Percentiles rank a stretch among this genome's conserved stretches.
phyloP scores from a whole-genome alignment of 2,797 vertebrate species.

The Mus spretus region DNA sequence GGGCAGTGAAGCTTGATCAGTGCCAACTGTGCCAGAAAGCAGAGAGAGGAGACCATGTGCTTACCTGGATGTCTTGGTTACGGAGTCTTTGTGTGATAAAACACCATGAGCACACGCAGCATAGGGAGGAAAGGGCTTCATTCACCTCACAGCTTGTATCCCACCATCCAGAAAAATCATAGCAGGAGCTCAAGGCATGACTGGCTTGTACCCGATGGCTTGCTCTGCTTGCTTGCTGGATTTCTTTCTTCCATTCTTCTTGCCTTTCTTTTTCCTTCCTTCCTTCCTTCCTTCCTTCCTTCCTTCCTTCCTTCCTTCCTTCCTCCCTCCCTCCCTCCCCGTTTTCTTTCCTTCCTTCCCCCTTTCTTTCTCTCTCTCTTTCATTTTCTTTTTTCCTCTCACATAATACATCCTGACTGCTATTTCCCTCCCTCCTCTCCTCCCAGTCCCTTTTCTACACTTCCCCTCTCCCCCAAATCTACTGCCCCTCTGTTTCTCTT shows the following conservation, averaged over 20 bases:
- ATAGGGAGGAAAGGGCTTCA: background rate
- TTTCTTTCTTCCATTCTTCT: background rate
- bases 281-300: no score
- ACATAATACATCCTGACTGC: background rate
- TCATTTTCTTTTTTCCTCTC: background rate
- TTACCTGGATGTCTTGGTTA: background rate
- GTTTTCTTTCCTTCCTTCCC: no score
- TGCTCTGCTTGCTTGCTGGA: background rate
- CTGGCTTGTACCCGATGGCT: background rate
- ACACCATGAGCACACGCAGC: background rate
- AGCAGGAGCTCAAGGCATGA: no score
- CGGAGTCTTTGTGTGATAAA: background rate
- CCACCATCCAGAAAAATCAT: background rate
- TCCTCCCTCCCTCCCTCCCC: accelerated
- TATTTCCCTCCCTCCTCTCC: background rate
- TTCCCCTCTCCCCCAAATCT: background rate
- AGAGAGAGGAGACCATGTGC: background rate
- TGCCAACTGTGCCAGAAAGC: background rate
- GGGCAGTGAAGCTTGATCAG: background rate
- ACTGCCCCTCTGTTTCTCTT: background rate
- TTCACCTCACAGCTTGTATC: background rate
- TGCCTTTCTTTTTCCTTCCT: no score
- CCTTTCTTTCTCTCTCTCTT: background rate
- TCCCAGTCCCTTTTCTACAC: background rate
- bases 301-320: accelerated